phyloP scores from a whole-genome alignment of 2,888 invertebrate genomes.

The Chydorus sphaericus region DNA sequence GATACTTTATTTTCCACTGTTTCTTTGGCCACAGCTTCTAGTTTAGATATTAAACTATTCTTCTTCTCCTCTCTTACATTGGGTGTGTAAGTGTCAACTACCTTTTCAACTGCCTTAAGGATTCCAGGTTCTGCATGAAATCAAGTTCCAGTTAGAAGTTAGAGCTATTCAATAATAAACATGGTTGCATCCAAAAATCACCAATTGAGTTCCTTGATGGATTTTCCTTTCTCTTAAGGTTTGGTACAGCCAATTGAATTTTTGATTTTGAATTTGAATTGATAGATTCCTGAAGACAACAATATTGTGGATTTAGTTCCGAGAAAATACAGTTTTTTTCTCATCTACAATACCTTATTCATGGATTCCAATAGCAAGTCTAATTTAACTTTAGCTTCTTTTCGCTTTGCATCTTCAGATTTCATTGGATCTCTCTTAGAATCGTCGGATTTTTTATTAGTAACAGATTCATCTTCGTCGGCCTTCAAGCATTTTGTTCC shows the following conservation, averaged over 20 bases:
- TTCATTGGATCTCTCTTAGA: no score
- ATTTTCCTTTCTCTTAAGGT: background rate
- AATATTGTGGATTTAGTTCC: background rate
- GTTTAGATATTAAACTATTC: background rate
- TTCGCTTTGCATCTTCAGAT: background rate
- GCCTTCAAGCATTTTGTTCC: no score
- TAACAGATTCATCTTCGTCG: no score
- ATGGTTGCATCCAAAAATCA: no score
- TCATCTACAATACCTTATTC: background rate
- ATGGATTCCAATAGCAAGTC: background rate
- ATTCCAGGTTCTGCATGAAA: background rate
- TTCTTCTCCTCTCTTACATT: background rate
- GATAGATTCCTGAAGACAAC: background rate
- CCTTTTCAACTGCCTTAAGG: conserved; percentile 2
- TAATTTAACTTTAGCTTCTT: background rate
- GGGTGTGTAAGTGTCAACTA: no score
- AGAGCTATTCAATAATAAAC: no score
- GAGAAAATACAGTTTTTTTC: background rate
- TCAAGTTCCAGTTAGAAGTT: background rate
- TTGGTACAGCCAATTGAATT: background rate
- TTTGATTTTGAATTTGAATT: background rate
- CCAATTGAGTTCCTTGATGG: no score
- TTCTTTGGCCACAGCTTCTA: conserved; percentile 1
- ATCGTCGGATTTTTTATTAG: no score
- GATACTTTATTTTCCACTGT: no score